Evolutionary conservation across 2,797 vertebrate species (phyloP).

Genomic region (Cryptoblepharus egeriae): DNA sequence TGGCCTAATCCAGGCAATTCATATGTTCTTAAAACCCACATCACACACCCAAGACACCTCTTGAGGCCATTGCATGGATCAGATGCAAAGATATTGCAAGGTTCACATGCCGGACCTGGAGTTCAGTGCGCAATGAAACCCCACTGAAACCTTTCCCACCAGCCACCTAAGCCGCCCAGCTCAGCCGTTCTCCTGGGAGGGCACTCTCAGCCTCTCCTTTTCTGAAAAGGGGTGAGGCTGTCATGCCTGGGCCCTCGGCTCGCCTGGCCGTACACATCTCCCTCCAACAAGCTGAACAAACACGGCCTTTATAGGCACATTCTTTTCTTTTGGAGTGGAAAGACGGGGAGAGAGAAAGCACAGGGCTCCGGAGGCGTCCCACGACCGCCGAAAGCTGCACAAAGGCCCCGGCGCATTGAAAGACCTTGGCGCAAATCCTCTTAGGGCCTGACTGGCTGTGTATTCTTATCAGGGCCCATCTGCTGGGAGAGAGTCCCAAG

Average conservation of each 20-base stretch:
- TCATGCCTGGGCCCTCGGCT: not conserved
- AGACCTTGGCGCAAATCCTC: constrained; percentile 22
- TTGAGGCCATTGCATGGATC: too few species aligned
- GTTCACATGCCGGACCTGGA: too few species aligned
- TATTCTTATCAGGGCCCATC: constrained; percentile 9
- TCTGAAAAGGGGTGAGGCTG: not conserved
- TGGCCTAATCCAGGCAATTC: too few species aligned
- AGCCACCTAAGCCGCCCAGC: not conserved
- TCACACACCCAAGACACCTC: too few species aligned
- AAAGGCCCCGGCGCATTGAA: not conserved
- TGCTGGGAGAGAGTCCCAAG: constrained; percentile 4
- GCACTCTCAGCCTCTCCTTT: not conserved
- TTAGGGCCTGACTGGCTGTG: constrained; percentile 7
- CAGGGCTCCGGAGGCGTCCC: not conserved
- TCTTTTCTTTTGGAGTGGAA: constrained; percentile 10
- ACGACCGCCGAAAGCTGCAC: not conserved
- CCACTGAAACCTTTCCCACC: not conserved
- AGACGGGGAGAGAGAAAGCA: not conserved
- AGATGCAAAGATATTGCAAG: too few species aligned
- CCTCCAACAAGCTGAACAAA: constrained; percentile 27
- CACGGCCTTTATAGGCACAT: constrained; percentile 13
- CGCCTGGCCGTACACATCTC: not conserved
- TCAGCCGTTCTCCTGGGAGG: not conserved
- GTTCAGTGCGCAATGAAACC: not conserved
- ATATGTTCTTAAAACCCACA: too few species aligned